Evolutionary conservation across 2,888 invertebrate species (phyloP).

Genomic region (Cetonia aurata): DNA sequence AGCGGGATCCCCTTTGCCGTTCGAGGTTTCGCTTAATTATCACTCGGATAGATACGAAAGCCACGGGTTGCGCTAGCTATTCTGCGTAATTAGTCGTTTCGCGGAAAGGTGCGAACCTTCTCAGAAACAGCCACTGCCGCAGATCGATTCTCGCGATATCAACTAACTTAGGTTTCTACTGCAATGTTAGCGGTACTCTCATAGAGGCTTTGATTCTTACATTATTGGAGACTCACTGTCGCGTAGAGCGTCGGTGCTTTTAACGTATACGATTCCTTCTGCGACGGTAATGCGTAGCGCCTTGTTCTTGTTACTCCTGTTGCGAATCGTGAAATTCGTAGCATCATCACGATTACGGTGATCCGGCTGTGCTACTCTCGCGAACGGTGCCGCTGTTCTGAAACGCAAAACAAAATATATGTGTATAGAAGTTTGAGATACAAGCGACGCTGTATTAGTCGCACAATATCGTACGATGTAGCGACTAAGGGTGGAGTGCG

Average conservation of each 20-base stretch:
- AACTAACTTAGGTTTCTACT: too few relatives aligned
- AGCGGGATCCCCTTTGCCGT: too few relatives aligned
- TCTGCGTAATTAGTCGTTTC: too few relatives aligned
- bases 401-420: constrained; percentile 51
- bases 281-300: constrained; percentile 65
- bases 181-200: too few relatives aligned
- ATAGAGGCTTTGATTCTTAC: constrained; percentile 54
- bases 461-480: background rate
- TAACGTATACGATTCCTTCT: constrained; percentile 73
- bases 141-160: too few relatives aligned
- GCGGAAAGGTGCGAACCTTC: too few relatives aligned
- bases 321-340: constrained; percentile 45
- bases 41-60: too few relatives aligned
- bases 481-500: too few relatives aligned
- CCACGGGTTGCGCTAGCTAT: too few relatives aligned
- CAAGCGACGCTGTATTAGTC: background rate
- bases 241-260: constrained; percentile 66
- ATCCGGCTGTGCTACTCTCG: constrained; percentile 67
- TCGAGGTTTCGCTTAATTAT: too few relatives aligned
- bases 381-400: constrained; percentile 66
- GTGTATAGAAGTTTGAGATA: too few relatives aligned
- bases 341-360: constrained; percentile 54
- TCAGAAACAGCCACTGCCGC: too few relatives aligned
- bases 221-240: constrained; percentile 55
- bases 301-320: constrained; percentile 34